Evolutionary conservation across 2,113 vertebrate species (phyloP), one percentile per base, ranked within the genome.

Genomic region (Prietella phreatophila): DNA sequence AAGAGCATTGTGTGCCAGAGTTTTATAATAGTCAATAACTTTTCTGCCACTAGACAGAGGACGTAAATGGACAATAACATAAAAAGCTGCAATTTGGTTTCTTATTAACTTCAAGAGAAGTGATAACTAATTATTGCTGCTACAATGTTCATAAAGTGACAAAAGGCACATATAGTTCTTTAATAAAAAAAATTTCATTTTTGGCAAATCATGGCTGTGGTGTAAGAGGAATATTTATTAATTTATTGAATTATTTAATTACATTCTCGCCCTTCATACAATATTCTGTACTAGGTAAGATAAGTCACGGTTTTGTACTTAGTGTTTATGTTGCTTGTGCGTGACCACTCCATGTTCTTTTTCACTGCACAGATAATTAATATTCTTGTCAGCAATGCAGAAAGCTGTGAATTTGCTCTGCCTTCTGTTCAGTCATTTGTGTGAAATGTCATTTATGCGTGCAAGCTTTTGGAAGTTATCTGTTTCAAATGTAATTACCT

Each of bases 401-500:
- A 85, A 88, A 88, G 47, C 69, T 90, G 85, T 86, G 87, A 85
- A 83, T 86, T 79, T 78, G 76, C 73, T 89, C n/a, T 60, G 85
- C 78, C 83, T 85, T 76, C 82, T 19, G 86, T 82, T 86, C 83
- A 90, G 71, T 89, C 75, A 89, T 15, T 84, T 27, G 83, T 85
- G 87, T 92, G 84, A 84, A 78, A 91, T 89, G 90, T 88, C 76
- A 90, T 76, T 90, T 67, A 75, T 56, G 79, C 69, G 30, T 86
- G 82, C 61, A 79, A 86, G 83, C 69, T 78, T 91, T 89, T 84
- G n/a, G 56, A 83, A 88, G 53, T 65, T 90, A 83, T 89, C 60
- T 79, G 79, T 89, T 86, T 93, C 83, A 91, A 86, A 90, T 86
- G 85, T 82, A 90, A 89, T 90, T 85, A 91, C 47, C 42, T 60